Percentiles rank a stretch among this genome's conserved stretches.
phyloP scores from a whole-genome alignment of 2,113 vertebrate genomes.

The Andinoacara biseriatus region DNA sequence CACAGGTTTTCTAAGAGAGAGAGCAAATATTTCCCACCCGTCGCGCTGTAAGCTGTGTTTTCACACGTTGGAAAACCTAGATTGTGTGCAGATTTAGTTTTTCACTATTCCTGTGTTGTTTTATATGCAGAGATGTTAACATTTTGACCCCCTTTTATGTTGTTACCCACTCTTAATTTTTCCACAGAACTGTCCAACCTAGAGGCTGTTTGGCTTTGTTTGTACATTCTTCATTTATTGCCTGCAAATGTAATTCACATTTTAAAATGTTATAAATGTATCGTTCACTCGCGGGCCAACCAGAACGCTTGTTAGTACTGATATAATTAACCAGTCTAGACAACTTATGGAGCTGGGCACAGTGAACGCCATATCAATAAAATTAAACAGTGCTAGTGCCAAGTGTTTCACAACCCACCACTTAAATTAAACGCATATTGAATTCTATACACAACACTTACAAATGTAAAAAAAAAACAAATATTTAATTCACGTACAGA shows the following conservation, averaged over 20 bases:
- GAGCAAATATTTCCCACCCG: constrained; percentile 7
- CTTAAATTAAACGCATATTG: not conserved
- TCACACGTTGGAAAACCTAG: not conserved
- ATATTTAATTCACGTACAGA: constrained; percentile 37
- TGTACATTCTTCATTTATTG: not conserved
- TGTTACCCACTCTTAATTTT: not conserved
- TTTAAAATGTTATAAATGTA: constrained; percentile 8
- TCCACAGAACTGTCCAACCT: not conserved
- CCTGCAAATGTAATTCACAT: constrained; percentile 20
- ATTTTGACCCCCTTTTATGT: not conserved
- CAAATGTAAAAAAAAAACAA: not conserved
- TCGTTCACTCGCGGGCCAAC: not conserved
- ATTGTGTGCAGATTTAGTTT: not conserved
- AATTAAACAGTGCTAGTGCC: not conserved
- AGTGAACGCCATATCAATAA: not conserved
- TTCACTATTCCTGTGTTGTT: not conserved
- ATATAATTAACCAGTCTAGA: constrained; percentile 13
- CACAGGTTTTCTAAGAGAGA: not conserved
- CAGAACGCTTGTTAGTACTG: not conserved
- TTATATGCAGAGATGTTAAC: not conserved
- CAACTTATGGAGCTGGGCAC: not conserved
- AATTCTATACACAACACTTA: constrained; percentile 8
- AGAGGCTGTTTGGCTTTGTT: not conserved
- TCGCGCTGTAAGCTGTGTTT: not conserved
- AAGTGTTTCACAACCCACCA: not conserved